Percentiles rank a stretch among this genome's conserved stretches.
phyloP scores from a whole-genome alignment of 1,140 invertebrate genomes.

The Adoxophyes honmai region DNA sequence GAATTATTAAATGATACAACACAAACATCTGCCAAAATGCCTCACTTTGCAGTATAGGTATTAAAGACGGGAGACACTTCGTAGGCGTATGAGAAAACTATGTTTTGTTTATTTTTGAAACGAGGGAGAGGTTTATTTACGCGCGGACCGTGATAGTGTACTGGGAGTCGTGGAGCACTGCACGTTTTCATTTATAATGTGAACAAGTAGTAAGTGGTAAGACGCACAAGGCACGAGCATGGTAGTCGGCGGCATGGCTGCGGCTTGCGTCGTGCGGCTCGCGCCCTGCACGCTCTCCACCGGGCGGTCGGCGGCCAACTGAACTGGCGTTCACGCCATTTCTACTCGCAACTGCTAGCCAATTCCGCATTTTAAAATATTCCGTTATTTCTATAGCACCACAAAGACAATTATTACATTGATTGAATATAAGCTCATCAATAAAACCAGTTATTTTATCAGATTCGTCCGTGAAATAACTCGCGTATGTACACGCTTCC shows the following conservation, averaged over 20 bases:
- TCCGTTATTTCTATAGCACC: constrained; percentile 58
- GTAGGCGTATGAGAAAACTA: constrained; percentile 8
- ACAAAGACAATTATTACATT: constrained; percentile 33
- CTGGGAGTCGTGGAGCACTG: neutral
- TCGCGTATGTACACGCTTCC: neutral
- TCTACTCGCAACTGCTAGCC: constrained; percentile 55
- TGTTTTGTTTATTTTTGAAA: constrained; percentile 15
- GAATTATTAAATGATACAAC: constrained; percentile 18
- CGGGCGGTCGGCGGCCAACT: constrained; percentile 65
- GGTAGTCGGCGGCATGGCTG: constrained; percentile 69
- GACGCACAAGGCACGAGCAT: constrained; percentile 73
- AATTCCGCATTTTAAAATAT: constrained; percentile 73
- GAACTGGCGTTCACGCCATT: constrained; percentile 35
- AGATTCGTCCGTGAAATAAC: neutral
- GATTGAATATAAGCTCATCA: constrained; percentile 14
- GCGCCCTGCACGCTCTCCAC: constrained; percentile 56
- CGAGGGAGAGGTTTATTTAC: constrained; percentile 9
- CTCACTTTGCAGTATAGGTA: constrained; percentile 1
- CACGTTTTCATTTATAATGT: constrained; percentile 27
- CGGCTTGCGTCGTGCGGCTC: constrained; percentile 30
- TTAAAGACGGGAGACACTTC: neutral
- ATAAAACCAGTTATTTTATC: constrained; percentile 2
- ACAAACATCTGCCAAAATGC: constrained; percentile 28
- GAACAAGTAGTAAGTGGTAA: constrained; percentile 39
- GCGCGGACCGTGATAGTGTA: neutral